phyloP scores from a whole-genome alignment of 2,797 vertebrate species.

The Distichodus sexfasciatus region DNA sequence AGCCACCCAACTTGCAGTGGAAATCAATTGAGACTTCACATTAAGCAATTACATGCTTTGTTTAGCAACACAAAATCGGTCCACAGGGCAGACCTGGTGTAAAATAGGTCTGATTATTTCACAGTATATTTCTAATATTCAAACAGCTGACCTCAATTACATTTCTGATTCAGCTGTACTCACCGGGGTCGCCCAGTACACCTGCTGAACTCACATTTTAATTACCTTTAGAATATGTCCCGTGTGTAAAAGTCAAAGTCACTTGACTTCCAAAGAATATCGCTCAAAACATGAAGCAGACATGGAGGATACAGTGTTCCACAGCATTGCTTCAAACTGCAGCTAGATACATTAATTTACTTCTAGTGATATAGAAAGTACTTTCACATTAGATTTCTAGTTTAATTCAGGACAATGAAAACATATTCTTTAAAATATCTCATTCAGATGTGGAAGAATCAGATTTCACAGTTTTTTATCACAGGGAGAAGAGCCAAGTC shows the following conservation, averaged over 20 bases:
- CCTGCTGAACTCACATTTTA: slow-evolving; percentile 17
- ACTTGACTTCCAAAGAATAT: too few relatives aligned
- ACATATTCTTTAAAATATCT: background rate
- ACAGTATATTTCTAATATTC: background rate
- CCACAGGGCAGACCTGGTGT: background rate
- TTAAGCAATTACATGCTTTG: background rate
- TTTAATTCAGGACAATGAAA: background rate
- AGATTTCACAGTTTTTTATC: slow-evolving; percentile 4
- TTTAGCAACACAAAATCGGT: slow-evolving; percentile 1
- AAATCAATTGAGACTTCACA: background rate
- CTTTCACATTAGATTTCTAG: background rate
- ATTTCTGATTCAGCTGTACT: slow-evolving; percentile 10
- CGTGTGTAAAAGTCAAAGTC: too few relatives aligned
- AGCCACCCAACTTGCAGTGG: background rate
- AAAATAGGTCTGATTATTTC: slow-evolving; percentile 13
- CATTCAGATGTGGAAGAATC: background rate
- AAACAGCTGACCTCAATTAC: background rate
- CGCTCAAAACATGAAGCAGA: too few relatives aligned
- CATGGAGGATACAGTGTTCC: too few relatives aligned
- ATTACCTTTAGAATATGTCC: too few relatives aligned
- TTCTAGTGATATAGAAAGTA: too few relatives aligned
- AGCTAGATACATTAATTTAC: too few relatives aligned
- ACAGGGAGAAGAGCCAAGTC: background rate
- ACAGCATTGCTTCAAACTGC: too few relatives aligned
- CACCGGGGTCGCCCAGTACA: slow-evolving; percentile 3